Conservation (phyloP, 2,113 vertebrate species). For the Osmerus eperlanus region DNA sequence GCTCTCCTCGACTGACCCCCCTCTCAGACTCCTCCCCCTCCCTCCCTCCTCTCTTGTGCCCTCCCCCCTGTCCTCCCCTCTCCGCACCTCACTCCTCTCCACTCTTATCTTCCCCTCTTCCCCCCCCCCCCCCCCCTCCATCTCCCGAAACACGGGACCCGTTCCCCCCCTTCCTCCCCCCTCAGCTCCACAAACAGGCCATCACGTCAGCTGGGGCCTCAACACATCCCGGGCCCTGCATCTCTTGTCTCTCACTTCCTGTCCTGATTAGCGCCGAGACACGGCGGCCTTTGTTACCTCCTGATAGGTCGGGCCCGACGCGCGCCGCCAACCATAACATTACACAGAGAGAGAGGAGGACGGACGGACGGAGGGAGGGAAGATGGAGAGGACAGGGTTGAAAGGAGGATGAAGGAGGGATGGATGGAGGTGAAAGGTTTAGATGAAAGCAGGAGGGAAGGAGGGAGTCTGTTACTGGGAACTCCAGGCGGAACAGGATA, state of each 20-base stretch:
- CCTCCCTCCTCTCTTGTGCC: too few relatives aligned
- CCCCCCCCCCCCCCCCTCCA: slow-evolving; percentile 5
- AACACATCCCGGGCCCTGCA: slow-evolving; percentile 35
- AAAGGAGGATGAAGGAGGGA: too few relatives aligned
- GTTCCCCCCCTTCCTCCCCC: background rate
- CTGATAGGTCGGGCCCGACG: slow-evolving; percentile 30
- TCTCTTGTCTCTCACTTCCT: slow-evolving; percentile 41
- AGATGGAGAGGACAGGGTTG: background rate
- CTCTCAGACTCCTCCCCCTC: too few relatives aligned
- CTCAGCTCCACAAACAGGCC: slow-evolving; percentile 33
- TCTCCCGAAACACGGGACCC: too few relatives aligned
- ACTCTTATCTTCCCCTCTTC: background rate
- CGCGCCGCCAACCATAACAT: slow-evolving; percentile 59
- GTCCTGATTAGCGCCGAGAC: slow-evolving; percentile 47
- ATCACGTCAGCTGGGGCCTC: slow-evolving; percentile 23
- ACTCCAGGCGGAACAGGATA: slow-evolving; percentile 49
- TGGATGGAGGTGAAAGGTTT: too few relatives aligned
- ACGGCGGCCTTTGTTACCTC: slow-evolving; percentile 46
- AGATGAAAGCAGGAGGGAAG: background rate
- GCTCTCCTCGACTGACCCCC: too few relatives aligned
- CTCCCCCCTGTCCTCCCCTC: too few relatives aligned
- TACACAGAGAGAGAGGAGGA: slow-evolving; percentile 1
- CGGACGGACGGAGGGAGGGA: background rate
- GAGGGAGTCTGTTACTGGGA: background rate
- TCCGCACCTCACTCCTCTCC: too few relatives aligned